Base-by-base conservation (phyloP, 2,888 invertebrate genomes). In the Synergus itoensis region DNA sequence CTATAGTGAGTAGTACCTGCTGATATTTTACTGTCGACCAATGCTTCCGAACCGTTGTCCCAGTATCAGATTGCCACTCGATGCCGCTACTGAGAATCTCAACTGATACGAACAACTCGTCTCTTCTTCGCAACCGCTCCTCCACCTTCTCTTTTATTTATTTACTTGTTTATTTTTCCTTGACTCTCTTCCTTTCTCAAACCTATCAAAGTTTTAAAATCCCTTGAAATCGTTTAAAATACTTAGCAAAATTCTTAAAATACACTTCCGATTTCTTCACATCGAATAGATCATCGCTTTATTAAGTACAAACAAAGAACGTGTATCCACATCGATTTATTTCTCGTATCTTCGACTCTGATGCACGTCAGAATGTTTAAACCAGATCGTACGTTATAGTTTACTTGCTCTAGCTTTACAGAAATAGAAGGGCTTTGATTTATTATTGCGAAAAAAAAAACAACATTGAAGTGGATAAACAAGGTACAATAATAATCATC, bases 21-120 rank as follows among this genome's bases (percentile, higher is more conserved):
- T 91, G 91, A 91, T 91, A 91, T 91, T 91, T 91, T 90, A 91
- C 91, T 91, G 91, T 90, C 91, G 90, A 89, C 88, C 90, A 82
- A 90, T 90, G 91, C 90, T 91, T 89, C 90, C 88, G 89, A 91
- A 90, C 88, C 88, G 89, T 90, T 90, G 90, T 89, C 88, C 88
- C 81, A 84, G 85, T 87, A 91, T 91, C 91, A 90, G 91, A 91
- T 91, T 90, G 89, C 87, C 83, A 81, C 81, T 87, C 87, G 85
- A 88, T 85, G 85, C 87, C 85, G 87, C 89, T 89, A 89, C 90
- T 84, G 87, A 86, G 88, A 89, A 89, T 89, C 86, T 85, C 84
- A 82, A 83, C 86, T 86, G 86, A 88, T 86, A 86, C 82, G 76
- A 78, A 76, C 76, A 48, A 60, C 77, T 75, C 69, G 80, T 79